Conservation (phyloP, 2,888 invertebrate genomes). For the Mamestra brassicae region DNA sequence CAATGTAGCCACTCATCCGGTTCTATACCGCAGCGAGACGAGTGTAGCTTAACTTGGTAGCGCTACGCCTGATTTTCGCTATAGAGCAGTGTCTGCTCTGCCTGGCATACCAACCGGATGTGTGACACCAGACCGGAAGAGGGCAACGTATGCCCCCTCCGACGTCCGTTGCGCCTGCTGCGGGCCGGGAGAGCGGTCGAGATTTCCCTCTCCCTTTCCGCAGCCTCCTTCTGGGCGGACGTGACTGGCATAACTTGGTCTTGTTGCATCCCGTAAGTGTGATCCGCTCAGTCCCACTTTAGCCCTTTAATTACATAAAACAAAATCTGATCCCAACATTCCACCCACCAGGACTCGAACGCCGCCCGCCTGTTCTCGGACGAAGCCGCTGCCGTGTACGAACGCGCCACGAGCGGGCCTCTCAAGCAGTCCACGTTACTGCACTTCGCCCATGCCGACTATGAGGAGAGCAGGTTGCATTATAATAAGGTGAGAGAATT, state of each 20-base stretch:
- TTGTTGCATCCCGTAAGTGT: no score
- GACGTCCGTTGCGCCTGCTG: no score
- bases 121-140: conserved; percentile 98
- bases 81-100: conserved; percentile 99
- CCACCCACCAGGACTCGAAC: conserved; percentile 94
- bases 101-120: conserved; percentile 99
- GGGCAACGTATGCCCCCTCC: no score
- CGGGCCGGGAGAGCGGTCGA: no score
- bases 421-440: conserved; percentile 97
- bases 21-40: conserved; percentile 73
- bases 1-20: background rate
- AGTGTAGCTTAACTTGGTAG: conserved; percentile 91
- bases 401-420: conserved; percentile 96
- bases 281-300: no score
- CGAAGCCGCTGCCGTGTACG: conserved; percentile 98
- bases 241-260: no score
- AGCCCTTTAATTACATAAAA: no score
- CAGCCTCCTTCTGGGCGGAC: no score
- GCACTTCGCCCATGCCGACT: conserved; percentile 99
- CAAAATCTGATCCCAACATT: background rate
- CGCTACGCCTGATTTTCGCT: conserved; percentile 99
- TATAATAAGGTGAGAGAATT: conserved; percentile 94
- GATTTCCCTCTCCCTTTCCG: no score
- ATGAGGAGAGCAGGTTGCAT: conserved; percentile 98
- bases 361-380: conserved; percentile 98